phyloP scores from a whole-genome alignment of 2,888 invertebrate species.

The Scrobipalpa atriplicella region DNA sequence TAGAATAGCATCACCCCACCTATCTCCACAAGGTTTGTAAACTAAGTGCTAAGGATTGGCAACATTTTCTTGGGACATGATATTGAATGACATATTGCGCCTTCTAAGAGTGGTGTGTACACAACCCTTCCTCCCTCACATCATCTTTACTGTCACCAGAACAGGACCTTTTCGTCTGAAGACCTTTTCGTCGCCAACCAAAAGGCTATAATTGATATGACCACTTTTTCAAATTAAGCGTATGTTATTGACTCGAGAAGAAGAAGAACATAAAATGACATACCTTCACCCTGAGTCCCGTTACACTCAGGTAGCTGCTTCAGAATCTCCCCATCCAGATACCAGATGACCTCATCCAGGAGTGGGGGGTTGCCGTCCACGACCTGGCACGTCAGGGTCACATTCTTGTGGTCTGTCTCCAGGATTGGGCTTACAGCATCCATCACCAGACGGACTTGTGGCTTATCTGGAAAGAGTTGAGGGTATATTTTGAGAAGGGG shows the following conservation, averaged over 20 bases:
- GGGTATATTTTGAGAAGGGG: background rate
- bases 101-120: too few relatives aligned
- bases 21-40: too few relatives aligned
- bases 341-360: slow-evolving; percentile 92
- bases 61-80: too few relatives aligned
- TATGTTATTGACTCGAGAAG: background rate
- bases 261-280: background rate
- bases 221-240: too few relatives aligned
- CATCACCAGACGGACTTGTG: slow-evolving; percentile 89
- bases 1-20: too few relatives aligned
- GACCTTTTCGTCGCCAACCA: too few relatives aligned
- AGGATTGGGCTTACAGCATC: slow-evolving; percentile 89
- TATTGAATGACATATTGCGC: too few relatives aligned
- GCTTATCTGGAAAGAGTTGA: slow-evolving; percentile 84
- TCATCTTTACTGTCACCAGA: too few relatives aligned
- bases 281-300: slow-evolving; percentile 72
- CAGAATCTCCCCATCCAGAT: slow-evolving; percentile 90
- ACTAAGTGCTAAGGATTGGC: too few relatives aligned
- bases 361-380: slow-evolving; percentile 89
- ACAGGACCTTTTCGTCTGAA: too few relatives aligned
- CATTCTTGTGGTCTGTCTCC: slow-evolving; percentile 90
- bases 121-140: too few relatives aligned
- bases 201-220: too few relatives aligned
- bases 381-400: slow-evolving; percentile 91
- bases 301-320: slow-evolving; percentile 94